phyloP scores from a whole-genome alignment of 1,140 invertebrate species.

The Drosophila kurseongensis region DNA sequence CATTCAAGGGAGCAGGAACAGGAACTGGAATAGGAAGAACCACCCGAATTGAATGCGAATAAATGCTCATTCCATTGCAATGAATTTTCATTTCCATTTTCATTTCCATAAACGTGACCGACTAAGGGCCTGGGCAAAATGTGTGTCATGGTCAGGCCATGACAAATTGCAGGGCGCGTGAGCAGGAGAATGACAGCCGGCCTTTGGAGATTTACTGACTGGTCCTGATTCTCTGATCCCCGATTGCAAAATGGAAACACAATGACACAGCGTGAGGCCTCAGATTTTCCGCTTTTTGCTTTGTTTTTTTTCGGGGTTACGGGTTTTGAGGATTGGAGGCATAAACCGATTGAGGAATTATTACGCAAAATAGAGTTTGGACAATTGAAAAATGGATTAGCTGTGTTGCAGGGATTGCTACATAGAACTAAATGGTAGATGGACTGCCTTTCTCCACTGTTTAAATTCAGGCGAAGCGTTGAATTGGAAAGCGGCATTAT shows the following conservation, averaged over 20 bases:
- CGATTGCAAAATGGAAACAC: constrained; percentile 29
- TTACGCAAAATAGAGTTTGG: constrained; percentile 74
- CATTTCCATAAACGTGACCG: constrained; percentile 57
- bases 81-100: constrained; percentile 36
- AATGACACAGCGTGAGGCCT: constrained; percentile 68
- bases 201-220: constrained; percentile 20
- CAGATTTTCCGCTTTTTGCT: constrained; percentile 17
- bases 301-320: neutral
- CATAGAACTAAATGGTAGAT: neutral
- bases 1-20: constrained; percentile 13
- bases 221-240: constrained; percentile 34
- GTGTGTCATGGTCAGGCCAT: constrained; percentile 76
- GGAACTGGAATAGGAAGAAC: constrained; percentile 5
- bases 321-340: constrained; percentile 19
- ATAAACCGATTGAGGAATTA: constrained; percentile 74
- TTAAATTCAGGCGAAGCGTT: constrained; percentile 68
- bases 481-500: constrained; percentile 67
- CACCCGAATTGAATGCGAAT: constrained; percentile 73
- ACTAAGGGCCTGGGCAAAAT: constrained; percentile 31
- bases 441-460: constrained; percentile 11
- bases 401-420: neutral
- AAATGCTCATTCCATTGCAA: constrained; percentile 54
- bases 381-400: constrained; percentile 39
- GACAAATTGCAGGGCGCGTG: constrained; percentile 75
- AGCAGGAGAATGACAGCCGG: constrained; percentile 60